Evolutionary conservation across 2,888 invertebrate species (phyloP).

Genomic region (Machimus atricapillus): DNA sequence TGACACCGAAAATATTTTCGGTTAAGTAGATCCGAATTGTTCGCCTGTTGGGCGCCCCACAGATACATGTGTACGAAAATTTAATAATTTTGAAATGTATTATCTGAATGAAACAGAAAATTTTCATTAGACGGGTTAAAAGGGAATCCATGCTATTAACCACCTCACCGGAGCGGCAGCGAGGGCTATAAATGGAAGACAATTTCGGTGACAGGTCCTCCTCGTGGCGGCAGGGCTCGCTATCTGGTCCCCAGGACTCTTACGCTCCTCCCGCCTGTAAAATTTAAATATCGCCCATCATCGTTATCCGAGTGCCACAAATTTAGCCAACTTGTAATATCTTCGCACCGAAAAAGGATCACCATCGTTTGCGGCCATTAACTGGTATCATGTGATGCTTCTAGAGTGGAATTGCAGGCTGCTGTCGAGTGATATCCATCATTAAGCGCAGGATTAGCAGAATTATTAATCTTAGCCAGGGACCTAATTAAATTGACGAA

Average conservation of each 20-base stretch:
- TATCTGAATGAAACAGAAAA: constrained; percentile 49
- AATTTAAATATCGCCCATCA: constrained; percentile 36
- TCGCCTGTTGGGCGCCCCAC: not conserved
- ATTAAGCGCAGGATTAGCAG: constrained; percentile 40
- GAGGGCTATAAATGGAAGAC: constrained; percentile 37
- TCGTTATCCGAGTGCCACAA: constrained; percentile 36
- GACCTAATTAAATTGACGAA: not conserved
- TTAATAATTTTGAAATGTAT: constrained; percentile 47
- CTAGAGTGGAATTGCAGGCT: not conserved
- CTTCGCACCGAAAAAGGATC: constrained; percentile 29
- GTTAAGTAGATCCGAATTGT: constrained; percentile 40
- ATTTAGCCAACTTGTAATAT: constrained; percentile 37
- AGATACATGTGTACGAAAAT: constrained; percentile 25
- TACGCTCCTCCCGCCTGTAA: not conserved
- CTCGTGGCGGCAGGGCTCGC: not conserved
- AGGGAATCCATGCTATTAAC: constrained; percentile 40
- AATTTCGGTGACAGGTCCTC: constrained; percentile 33
- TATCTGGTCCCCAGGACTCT: not conserved
- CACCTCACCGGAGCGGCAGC: constrained; percentile 13
- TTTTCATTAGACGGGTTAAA: constrained; percentile 44
- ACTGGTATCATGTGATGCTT: constrained; percentile 29
- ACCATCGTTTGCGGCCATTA: constrained; percentile 18
- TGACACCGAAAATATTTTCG: constrained; percentile 27
- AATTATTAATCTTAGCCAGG: constrained; percentile 34
- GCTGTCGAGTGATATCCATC: constrained; percentile 44